Base-by-base conservation (phyloP, 2,113 vertebrate genomes). In the Cichladusa arquata region DNA sequence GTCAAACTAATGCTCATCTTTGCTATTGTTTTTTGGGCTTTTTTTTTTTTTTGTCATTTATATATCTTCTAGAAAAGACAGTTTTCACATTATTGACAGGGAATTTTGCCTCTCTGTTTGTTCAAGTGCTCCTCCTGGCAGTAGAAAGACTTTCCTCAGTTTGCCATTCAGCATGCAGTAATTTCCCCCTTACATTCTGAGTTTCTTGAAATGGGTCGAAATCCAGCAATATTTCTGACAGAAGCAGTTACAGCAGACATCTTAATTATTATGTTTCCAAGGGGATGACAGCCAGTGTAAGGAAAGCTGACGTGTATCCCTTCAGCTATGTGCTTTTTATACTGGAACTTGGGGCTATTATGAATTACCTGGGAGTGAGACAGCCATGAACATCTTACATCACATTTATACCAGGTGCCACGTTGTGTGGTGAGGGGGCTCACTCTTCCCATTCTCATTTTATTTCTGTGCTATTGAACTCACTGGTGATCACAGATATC, bases 261-360 rank as follows among this genome's bases (percentile, higher is more conserved):
- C 97, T 98, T 98, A 98, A 98, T 98, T 98, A 98, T 97, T 97
- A 92, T 96, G 96, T 98, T 98, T 98, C 96, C 93, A 97, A 95
- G 97, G 97, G 96, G 97, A 97, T 98, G 98, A 95, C 98, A 98
- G 95, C 36, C 92, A 50, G 11, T 86, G 92, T 94, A 97, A 98
- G 94, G 92, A 94, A 97, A 96, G 92, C 86, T 98, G 98, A 97
- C 73, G 96, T 80, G 93, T 96, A 93, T 97, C 96, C 97, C 96
- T 97, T 94, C 88, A 97, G 97, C 95, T 97, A 80, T 97, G 86
- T 95, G 93, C 94, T 97, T 97, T 97, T 97, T 94, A 88, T 93
- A 90, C 93, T 97, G 94, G 95, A 98, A 97, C 93, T 97, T 90
- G 84, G 96, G 95, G 96, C 94, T 93, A 62, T 94, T 96, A 92